Conservation (phyloP, 2,113 vertebrate species). For the Onychostruthus taczanowskii region DNA sequence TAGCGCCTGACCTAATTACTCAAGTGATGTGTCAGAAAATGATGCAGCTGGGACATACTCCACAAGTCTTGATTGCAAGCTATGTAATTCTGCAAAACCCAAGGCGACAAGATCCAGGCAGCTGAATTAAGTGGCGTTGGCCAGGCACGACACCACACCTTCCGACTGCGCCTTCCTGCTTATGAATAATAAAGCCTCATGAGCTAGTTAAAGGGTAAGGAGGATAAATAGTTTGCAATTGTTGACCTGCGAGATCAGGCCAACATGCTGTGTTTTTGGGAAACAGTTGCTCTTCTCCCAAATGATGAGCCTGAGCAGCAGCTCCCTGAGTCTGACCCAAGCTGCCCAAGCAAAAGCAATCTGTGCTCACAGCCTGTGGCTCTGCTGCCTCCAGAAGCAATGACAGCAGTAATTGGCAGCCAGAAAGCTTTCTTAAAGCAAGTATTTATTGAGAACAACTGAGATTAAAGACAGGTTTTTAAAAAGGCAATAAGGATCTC, state of each 20-base stretch:
- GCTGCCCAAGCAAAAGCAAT: background rate
- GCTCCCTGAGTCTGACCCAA: background rate
- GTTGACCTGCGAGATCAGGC: background rate
- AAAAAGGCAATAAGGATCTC: background rate
- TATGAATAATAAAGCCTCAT: background rate
- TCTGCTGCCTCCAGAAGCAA: background rate
- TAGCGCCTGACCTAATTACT: background rate
- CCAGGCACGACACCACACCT: background rate
- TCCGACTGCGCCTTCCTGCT: background rate
- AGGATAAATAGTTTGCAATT: background rate
- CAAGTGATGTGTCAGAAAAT: background rate
- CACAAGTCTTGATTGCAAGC: slow-evolving; percentile 14
- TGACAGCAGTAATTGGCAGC: background rate
- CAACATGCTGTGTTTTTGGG: background rate
- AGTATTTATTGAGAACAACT: background rate
- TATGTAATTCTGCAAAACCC: slow-evolving; percentile 29
- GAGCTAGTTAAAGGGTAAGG: background rate
- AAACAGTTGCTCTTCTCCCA: background rate
- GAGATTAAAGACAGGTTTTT: slow-evolving; percentile 2
- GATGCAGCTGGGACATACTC: background rate
- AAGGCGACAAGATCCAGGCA: background rate
- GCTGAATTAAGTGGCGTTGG: background rate
- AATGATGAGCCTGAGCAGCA: background rate
- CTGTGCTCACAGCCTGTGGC: background rate
- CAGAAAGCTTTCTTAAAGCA: background rate